Evolutionary conservation across 2,113 vertebrate genomes (phyloP), one percentile per base, ranked within the genome.

Genomic region (Eulacestoma nigropectus): DNA sequence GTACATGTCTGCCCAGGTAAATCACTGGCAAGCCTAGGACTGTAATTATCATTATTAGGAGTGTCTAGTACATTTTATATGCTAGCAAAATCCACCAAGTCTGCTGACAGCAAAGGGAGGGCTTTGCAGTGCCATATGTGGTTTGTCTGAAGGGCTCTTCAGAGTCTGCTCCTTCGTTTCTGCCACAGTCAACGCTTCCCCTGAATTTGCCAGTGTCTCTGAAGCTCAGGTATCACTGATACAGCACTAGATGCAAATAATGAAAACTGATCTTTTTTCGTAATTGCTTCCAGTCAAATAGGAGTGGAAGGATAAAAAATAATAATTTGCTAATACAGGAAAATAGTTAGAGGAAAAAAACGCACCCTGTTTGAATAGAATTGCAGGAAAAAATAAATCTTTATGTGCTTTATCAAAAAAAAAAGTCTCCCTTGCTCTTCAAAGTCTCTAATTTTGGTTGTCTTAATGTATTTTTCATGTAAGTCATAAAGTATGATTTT

Each of bases 381-480:
- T 79, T 73, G 11, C 50, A 83, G 44, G 46, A 52, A 81, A 94
- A 94, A 95, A 92, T 13, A 91, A 95, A 69, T 44, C 68, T 84
- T 91, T 81, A 56, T 37, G 39, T 57, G 29, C 27, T 57, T 95
- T 69, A 70, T 59, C 0, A 47, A 90, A 84, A 81, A 86, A 62
- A 55, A 39, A 53, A 21, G 30, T 27, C 30, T 77, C 29, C 30
- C 20, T 26, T 64, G 23, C 9, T 95, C 41, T 84, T 64, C 42
- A 25, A 93, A 95, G 62, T 90, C 82, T 97, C 96, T 95, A 95
- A 95, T 96, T 97, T 97, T 94, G 39, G 64, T 82, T 81, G 91
- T 72, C 90, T 96, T 96, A 96, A 85, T 92, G 78, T 95, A 79
- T 95, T 97, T 90, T 90, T 97, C 95, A 82, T 76, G 62, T 84